phyloP scores from a whole-genome alignment of 2,113 vertebrate species.

The Struthio camelus region DNA sequence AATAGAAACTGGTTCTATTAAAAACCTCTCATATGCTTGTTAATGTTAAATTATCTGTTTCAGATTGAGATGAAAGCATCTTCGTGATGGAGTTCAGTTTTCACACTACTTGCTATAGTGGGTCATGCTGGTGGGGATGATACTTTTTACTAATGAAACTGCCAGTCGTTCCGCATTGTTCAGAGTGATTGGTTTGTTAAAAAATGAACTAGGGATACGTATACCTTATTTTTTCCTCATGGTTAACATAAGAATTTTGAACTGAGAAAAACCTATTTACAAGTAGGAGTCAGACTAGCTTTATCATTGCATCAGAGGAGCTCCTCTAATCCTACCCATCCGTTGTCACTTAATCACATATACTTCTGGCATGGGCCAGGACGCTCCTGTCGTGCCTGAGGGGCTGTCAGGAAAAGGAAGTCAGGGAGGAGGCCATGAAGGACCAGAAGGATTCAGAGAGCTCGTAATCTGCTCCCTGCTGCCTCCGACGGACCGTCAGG shows the following conservation, averaged over 20 bases:
- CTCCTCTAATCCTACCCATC: not conserved
- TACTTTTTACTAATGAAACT: not conserved
- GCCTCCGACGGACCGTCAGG: too few species aligned
- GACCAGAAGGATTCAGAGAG: too few species aligned
- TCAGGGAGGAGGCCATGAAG: too few species aligned
- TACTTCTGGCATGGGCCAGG: too few species aligned
- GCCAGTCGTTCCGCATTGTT: not conserved
- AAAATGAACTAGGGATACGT: not conserved
- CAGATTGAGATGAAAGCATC: not conserved
- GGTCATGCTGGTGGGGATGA: not conserved
- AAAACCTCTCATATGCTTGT: not conserved
- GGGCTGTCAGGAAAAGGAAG: too few species aligned
- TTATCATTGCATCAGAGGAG: not conserved
- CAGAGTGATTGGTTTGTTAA: not conserved
- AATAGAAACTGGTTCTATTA: conserved; percentile 16
- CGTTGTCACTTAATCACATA: too few species aligned
- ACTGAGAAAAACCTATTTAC: conserved; percentile 16
- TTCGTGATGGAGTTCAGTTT: not conserved
- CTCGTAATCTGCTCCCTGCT: too few species aligned
- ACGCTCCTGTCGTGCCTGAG: too few species aligned
- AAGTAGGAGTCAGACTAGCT: not conserved
- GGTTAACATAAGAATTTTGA: not conserved
- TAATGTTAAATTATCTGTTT: not conserved
- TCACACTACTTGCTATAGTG: not conserved
- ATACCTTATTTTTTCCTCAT: not conserved